Evolutionary conservation across 1,140 invertebrate genomes (phyloP).

Genomic region (Drosophila parvula): DNA sequence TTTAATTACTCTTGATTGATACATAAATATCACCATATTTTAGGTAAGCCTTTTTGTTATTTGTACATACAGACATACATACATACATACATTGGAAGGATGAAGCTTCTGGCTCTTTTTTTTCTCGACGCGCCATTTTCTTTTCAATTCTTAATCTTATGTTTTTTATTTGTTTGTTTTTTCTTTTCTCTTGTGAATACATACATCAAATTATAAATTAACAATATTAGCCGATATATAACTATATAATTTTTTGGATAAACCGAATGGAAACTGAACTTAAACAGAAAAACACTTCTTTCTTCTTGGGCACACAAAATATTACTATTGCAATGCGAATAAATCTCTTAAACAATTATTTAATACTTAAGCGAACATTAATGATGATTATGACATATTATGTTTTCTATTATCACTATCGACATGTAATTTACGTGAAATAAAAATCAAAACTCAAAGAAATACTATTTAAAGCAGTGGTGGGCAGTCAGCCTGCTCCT

Average conservation of each 20-base stretch:
- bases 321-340: constrained; percentile 57
- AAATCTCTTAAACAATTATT: constrained; percentile 79
- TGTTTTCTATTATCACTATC: constrained; percentile 81
- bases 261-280: constrained; percentile 23
- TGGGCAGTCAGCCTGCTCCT: no score
- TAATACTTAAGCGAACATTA: constrained; percentile 76
- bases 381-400: constrained; percentile 76
- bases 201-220: constrained; percentile 34
- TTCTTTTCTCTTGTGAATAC: constrained; percentile 50
- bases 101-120: constrained; percentile 26
- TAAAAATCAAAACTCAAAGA: constrained; percentile 70
- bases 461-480: background rate
- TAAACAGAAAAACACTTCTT: constrained; percentile 16
- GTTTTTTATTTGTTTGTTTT: constrained; percentile 57
- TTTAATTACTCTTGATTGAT: constrained; percentile 60
- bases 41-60: constrained; percentile 77
- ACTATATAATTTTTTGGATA: constrained; percentile 27
- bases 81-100: constrained; percentile 62
- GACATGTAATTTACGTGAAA: constrained; percentile 80
- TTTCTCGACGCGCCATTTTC: constrained; percentile 71
- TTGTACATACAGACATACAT: constrained; percentile 72
- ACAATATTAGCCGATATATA: constrained; percentile 25
- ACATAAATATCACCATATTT: constrained; percentile 46
- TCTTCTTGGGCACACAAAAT: constrained; percentile 35
- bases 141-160: constrained; percentile 35